Base-by-base conservation (phyloP, 2,113 vertebrate species). In the Eleginops maclovinus region DNA sequence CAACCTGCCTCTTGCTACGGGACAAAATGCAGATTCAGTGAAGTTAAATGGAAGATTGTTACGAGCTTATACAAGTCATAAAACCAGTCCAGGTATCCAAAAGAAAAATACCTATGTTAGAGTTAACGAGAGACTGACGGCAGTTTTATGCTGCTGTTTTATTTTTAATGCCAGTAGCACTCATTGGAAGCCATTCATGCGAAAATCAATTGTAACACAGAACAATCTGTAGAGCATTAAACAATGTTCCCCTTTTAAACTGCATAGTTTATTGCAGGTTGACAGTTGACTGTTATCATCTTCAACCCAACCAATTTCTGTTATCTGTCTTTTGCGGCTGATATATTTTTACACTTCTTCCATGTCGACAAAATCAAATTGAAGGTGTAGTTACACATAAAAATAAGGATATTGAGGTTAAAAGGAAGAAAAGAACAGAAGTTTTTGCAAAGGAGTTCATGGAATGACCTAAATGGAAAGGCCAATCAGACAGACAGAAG, bases 11-110 rank as follows among this genome's bases (percentile, higher is more conserved):
- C 79, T 89, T 80, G 87, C 87, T 82, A 73, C 13, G 14, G 77
- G 87, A 91, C 76, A 90, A 90, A 91, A 89, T 84, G 65, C 74
- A 84, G 84, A 89, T 88, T 88, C 60, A 56, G 58, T 36, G 21
- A 79, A 73, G 84, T 90, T 88, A 87, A 90, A 83, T 76, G 78
- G 60, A 31, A 77, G 63, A 83, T 85, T 87, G 87, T 85, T 40
- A 74, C 60, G 63, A 81, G 69, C 49, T 36, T 59, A 51, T 87
- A 64, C 61, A 47, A 40, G 9, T 15, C 26, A 49, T 77, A 62
- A 36, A 69, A 80, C 53, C 55, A 67, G 12, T 17, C 13, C 36
- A 73, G 47, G 28, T 72, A 72, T 67, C 41, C 9, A 22, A 59
- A 22, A 59, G 55, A 61, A 67, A 79, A 72, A 83, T 26, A 77